Conservation (phyloP, 2,113 vertebrate species). For the Himantopus leucocephalus region DNA sequence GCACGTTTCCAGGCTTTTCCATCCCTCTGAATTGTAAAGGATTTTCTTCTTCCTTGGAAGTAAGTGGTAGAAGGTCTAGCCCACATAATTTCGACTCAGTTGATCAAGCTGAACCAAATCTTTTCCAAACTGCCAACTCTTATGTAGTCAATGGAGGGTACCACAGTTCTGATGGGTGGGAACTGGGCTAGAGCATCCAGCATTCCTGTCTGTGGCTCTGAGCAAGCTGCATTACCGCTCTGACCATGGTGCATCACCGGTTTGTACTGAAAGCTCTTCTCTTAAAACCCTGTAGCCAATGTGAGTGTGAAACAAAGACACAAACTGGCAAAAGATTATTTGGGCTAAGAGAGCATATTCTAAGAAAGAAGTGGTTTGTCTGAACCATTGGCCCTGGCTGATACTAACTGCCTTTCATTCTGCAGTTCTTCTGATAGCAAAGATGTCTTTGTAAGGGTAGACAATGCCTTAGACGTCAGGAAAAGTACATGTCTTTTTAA, state of each 20-base stretch:
- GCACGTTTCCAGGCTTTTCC: neutral
- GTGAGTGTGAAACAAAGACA: neutral
- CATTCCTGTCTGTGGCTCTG: neutral
- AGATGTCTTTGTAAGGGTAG: neutral
- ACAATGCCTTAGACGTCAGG: neutral
- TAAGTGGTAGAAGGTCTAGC: neutral
- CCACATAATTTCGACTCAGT: neutral
- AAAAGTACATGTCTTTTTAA: neutral
- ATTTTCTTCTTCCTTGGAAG: neutral
- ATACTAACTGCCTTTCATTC: neutral
- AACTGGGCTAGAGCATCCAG: neutral
- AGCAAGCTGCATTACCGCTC: rapidly evolving
- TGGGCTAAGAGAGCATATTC: neutral
- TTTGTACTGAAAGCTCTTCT: neutral
- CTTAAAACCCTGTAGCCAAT: too few relatives aligned
- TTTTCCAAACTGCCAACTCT: neutral
- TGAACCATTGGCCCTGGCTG: neutral
- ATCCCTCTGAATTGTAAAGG: neutral
- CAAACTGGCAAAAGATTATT: neutral
- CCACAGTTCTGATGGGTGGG: neutral
- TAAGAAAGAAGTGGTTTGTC: neutral
- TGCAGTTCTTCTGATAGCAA: neutral
- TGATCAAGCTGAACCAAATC: neutral
- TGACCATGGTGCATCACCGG: rapidly evolving
- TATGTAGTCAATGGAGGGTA: rapidly evolving